A percentile compares a stretch with the other conserved stretches of the same genome.
phyloP scores from a whole-genome alignment of 2,113 vertebrate species.

The Anas platyrhynchos region DNA sequence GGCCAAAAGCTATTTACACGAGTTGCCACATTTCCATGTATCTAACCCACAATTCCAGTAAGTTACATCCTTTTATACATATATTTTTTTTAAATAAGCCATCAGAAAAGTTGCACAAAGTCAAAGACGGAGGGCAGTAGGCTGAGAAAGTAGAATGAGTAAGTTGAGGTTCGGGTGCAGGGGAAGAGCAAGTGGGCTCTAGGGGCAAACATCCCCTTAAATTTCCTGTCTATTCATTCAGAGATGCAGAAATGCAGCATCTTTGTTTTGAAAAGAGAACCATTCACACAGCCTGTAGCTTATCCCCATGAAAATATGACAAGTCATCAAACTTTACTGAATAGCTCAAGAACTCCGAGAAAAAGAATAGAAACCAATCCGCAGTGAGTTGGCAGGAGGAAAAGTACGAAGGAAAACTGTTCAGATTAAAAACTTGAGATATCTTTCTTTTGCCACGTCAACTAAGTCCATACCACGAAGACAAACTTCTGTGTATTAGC shows the following conservation, averaged over 20 bases:
- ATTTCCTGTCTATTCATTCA: not conserved
- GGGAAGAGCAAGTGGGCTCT: not conserved
- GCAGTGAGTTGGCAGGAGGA: not conserved
- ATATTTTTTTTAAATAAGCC: not conserved
- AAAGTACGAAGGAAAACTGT: not conserved
- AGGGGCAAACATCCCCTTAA: not conserved
- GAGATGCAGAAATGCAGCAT: slow-evolving; percentile 4
- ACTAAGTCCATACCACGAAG: not conserved
- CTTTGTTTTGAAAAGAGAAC: slow-evolving; percentile 7
- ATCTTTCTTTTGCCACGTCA: slow-evolving; percentile 29
- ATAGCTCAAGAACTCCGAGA: not conserved
- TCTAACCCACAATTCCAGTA: not conserved
- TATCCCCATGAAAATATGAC: not conserved
- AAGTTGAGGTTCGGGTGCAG: not conserved
- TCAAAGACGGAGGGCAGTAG: not conserved
- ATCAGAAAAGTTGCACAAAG: not conserved
- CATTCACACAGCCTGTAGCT: not conserved
- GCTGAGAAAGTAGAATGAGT: not conserved
- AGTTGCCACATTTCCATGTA: not conserved
- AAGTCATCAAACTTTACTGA: not conserved
- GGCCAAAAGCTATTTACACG: slow-evolving; percentile 38
- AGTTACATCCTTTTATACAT: not conserved
- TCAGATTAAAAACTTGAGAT: slow-evolving; percentile 1
- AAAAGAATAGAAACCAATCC: not conserved
- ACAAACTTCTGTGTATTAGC: not conserved